These are phyloP conservation scores for Actinopyga echinites DNA, from an alignment of 53 echinoderm and acorn worm genomes.

Conservation along the genomic window DNA sequence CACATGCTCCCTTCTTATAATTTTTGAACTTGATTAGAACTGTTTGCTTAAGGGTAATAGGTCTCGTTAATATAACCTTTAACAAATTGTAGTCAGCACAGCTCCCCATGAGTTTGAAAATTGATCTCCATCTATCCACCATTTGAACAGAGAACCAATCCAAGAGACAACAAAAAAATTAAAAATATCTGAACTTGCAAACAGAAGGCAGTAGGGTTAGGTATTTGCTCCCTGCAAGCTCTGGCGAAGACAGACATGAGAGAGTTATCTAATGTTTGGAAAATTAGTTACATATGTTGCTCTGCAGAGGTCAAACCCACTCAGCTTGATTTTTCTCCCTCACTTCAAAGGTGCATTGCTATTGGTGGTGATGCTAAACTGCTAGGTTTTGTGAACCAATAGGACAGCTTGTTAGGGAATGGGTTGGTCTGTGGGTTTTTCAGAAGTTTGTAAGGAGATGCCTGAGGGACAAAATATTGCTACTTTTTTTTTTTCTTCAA, in stretches of 20 bases:
- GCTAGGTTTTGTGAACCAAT: not conserved
- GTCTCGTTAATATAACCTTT: too few species aligned
- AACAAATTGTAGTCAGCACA: too few species aligned
- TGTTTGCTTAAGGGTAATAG: too few species aligned
- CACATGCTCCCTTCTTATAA: too few species aligned
- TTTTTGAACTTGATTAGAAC: too few species aligned
- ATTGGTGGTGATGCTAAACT: not conserved
- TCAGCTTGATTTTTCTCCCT: not conserved
- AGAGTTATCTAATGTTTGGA: constrained; percentile 1
- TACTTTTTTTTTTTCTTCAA: not conserved
- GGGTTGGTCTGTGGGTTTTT: constrained; percentile 32
- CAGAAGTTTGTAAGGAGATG: constrained; percentile 23
- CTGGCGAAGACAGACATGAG: not conserved
- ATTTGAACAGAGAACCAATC: too few species aligned
- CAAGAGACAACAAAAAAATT: too few species aligned
- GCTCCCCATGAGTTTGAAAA: too few species aligned
- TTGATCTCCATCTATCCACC: too few species aligned
- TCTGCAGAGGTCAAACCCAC: constrained; percentile 18
- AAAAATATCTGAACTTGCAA: too few species aligned
- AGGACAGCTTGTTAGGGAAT: not conserved
- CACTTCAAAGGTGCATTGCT: not conserved
- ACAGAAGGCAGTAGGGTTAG: too few species aligned
- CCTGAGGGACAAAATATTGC: constrained; percentile 25
- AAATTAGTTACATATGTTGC: constrained; percentile 35
- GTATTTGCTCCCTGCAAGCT: too few species aligned